These are phyloP conservation scores for Lathronympha strigana DNA, from an alignment of 2,888 invertebrate species.

Conservation along the genomic window DNA sequence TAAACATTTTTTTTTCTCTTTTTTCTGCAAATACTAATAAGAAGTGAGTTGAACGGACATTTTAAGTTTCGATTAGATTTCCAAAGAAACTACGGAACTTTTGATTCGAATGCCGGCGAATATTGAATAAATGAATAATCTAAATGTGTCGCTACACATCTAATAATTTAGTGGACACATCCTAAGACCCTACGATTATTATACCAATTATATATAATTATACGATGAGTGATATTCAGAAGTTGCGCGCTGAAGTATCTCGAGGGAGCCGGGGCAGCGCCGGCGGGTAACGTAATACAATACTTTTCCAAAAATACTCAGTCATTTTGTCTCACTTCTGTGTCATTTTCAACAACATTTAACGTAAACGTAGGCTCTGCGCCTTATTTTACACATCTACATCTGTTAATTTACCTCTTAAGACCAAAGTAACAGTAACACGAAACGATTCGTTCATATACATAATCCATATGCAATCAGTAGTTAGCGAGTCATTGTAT, in stretches of 20 bases:
- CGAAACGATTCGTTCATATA: neutral
- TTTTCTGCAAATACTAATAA: constrained; percentile 58
- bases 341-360: constrained; percentile 65
- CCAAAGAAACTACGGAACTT: constrained; percentile 69
- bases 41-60: constrained; percentile 58
- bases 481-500: neutral
- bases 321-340: constrained; percentile 64
- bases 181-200: constrained; percentile 55
- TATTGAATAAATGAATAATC: constrained; percentile 41
- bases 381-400: constrained; percentile 4
- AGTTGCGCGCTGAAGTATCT: constrained; percentile 18
- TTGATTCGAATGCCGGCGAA: constrained; percentile 33
- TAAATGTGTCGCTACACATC: constrained; percentile 46
- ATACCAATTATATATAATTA: constrained; percentile 50
- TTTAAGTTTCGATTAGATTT: constrained; percentile 50
- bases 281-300: constrained; percentile 54
- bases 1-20: constrained; percentile 60
- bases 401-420: no score
- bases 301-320: constrained; percentile 68
- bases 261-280: neutral
- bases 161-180: constrained; percentile 63
- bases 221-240: constrained; percentile 30
- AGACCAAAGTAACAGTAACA: no score
- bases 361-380: constrained; percentile 30
- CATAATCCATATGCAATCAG: neutral